Base-by-base conservation (phyloP, 2,113 vertebrate species). In the Myrmecobius fasciatus region DNA sequence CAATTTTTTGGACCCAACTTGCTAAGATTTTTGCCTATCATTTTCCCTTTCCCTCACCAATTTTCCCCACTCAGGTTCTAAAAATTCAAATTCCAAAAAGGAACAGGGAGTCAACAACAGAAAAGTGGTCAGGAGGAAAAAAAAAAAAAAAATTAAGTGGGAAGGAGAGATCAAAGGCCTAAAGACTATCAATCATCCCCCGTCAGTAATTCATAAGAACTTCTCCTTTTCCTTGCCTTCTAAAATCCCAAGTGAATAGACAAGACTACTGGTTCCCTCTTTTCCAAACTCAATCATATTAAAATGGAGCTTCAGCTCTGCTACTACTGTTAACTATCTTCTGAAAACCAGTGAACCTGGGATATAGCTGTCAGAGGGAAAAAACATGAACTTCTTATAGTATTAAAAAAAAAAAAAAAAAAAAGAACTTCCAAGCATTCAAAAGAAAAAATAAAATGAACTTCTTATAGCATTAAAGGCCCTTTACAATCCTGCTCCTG, bases 1-100 rank as follows among this genome's bases (percentile, higher is more conserved):
- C 95, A 97, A 91, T 93, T 92, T 97, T 91, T 1, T 52, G 95
- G 95, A 25, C 92, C 95, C 91, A 97, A 96, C 97, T 97, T 97
- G 96, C 96, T 95, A 54, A 47, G 67, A 51, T 49, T 90, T 53
- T 89, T 52, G 89, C 25, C 91, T 95, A 94, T 95, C 97, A 1
- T 51, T 97, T 97, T 96, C 75, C 54, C 60, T 93, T 90, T 95
- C 92, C 94, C 96, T 98, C 91, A 97, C 95, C 96, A 26, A 25
- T 28, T n/a, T 49, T 49, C 89, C 12, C 89, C 89, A 97, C 93
- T 95, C 95, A 67, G 95, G 53, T 93, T 95, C 60, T 31, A 67
- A 92, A 91, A 94, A 91, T 95, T 93, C 96, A 97, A 53, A 96
- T 96, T 95, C 96, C 91, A 96, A 92, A 94, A 56, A 97, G 89